phyloP scores from a whole-genome alignment of 2,888 invertebrate genomes.

The Rotaria socialis region DNA sequence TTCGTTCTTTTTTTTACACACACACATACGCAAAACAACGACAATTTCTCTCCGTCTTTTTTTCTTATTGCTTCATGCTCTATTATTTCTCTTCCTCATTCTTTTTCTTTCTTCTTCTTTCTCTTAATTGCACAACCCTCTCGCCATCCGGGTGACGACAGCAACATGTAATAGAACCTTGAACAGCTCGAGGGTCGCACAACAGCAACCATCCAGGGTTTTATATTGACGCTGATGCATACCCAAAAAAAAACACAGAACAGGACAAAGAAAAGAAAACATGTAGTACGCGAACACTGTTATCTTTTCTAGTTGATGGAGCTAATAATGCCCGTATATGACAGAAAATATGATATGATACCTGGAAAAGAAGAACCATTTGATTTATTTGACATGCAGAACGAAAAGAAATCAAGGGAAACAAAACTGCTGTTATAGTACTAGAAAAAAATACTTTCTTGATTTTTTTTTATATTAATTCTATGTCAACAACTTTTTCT shows the following conservation, averaged over 20 bases:
- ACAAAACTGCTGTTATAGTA: not conserved
- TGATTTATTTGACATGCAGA: not conserved
- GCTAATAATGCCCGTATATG: not conserved
- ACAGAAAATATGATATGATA: not conserved
- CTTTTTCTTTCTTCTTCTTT: slow-evolving; percentile 16
- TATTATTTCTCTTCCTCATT: not conserved
- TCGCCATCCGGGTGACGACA: slow-evolving; percentile 10
- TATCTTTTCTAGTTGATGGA: not conserved
- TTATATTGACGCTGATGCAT: not conserved
- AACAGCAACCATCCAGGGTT: slow-evolving; percentile 11
- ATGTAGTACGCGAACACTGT: not conserved
- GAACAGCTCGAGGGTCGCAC: not conserved
- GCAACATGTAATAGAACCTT: not conserved
- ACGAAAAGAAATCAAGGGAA: not conserved
- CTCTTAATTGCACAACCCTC: slow-evolving; percentile 1
- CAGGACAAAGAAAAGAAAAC: not conserved
- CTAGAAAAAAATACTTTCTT: not conserved
- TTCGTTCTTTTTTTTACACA: not conserved
- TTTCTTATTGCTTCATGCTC: not conserved
- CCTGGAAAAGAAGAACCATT: not conserved
- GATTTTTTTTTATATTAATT: not conserved
- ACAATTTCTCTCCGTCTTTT: slow-evolving; percentile 1
- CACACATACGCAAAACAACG: not conserved
- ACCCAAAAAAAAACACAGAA: not conserved
- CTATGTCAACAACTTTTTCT: not conserved